Conservation (phyloP, 2,113 vertebrate species). For the Accipiter cooperii region DNA sequence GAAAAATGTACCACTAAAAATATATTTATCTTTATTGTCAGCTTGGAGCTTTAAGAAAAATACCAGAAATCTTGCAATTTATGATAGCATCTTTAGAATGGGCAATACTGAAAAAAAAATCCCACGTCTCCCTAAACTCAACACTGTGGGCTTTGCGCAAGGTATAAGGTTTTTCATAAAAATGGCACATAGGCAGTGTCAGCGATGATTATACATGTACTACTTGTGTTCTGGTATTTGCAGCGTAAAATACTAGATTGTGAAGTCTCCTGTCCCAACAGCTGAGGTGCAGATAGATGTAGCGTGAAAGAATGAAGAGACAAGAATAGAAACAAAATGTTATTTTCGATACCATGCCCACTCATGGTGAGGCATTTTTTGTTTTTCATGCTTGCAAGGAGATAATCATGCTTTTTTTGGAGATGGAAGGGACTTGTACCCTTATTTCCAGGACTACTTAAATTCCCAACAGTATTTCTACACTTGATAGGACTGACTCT, state of each 20-base stretch:
- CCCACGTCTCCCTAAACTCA: not conserved
- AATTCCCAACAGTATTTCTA: not conserved
- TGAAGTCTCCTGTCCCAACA: not conserved
- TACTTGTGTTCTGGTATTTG: not conserved
- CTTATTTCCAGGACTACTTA: not conserved
- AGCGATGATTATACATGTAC: not conserved
- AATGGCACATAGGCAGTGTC: not conserved
- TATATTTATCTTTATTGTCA: not conserved
- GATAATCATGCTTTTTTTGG: not conserved
- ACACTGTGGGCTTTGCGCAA: not conserved
- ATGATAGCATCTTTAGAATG: not conserved
- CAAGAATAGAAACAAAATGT: conserved; percentile 16
- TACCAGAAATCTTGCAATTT: not conserved
- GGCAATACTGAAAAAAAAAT: not conserved
- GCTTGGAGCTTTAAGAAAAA: not conserved
- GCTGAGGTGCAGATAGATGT: conserved; percentile 25
- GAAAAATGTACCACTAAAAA: not conserved
- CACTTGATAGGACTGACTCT: not conserved
- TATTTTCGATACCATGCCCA: conserved; percentile 13
- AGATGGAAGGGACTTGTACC: not conserved
- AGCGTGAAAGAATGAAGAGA: not conserved
- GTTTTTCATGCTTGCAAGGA: not conserved
- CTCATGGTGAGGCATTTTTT: not conserved
- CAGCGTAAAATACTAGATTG: not conserved
- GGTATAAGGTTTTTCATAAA: not conserved